Base-by-base conservation (phyloP, 2,113 vertebrate genomes). In the Gambusia affinis region DNA sequence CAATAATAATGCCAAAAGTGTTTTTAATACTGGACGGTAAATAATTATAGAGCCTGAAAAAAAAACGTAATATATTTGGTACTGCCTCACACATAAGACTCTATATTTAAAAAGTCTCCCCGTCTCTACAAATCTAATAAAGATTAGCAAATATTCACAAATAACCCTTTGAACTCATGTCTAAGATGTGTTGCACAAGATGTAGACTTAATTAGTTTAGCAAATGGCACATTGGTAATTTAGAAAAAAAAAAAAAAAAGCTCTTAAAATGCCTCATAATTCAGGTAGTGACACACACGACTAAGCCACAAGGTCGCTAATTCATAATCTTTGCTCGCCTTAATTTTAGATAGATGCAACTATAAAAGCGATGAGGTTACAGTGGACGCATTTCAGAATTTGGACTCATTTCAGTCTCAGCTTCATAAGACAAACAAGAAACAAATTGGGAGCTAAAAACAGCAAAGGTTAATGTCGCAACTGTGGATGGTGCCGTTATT, bases 281-380 rank as follows among this genome's bases (percentile, higher is more conserved):
- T 88, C 74, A 83, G 78, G 78, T 84, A 80, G 92, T 64, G 86
- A 79, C 35, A 60, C 63, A 67, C 75, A 71, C 42, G 61, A 65
- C 66, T 70, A 85, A 80, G 87, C 51, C 83, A 89, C 85, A 81
- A 75, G 76, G 67, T 60, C 3, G 37, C 61, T 68, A 85, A 87
- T 88, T 61, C 67, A 80, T 87, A 74, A 91, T 76, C 77, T 85
- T 67, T 79, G 60, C 81, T 70, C 35, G 47, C 77, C 67, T 79
- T 88, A 87, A 92, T 87, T 80, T 82, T 81, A 80, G 72, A 83
- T 85, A 74, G 79, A 92, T 84, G 81, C 81, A 77, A 47, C 75
- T 75, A 28, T 87, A 86, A 76, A 64, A 85, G 70, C 70, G 63
- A 22, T 27, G 61, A 84, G 64, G 88, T 85, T 85, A 86, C 73